Base-by-base conservation (phyloP, 2,113 vertebrate species). In the Hystrix brachyura region DNA sequence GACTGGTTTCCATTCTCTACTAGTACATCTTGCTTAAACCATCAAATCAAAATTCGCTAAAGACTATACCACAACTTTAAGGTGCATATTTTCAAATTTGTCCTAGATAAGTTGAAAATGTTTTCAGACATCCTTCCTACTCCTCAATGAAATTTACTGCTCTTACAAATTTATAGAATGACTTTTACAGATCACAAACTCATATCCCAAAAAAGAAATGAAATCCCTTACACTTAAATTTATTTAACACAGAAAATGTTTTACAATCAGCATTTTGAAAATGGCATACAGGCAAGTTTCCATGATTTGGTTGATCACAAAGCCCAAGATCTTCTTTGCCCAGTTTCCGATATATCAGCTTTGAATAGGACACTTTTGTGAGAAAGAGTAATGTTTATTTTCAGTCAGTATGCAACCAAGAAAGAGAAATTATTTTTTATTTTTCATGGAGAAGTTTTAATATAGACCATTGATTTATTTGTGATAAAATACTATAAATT, bases 301-400 rank as follows among this genome's bases (percentile, higher is more conserved):
- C 3, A 6, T 46, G 5, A 64, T 81, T 82, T 85, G 69, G 29
- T 87, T 89, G 67, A 76, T 80, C 6, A 4, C 7, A 83, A 90
- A 80, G 3, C 13, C 15, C 10, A 62, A 27, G 21, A 17, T 87
- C 95, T 74, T 19, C 55, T 67, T 89, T 69, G 74, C 25, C 59
- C 71, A 51, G 17, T 27, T 89, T 95, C 81, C 91, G 5, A 64
- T 79, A 81, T 94, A 86, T 5, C 14, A 91, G 34, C 62, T 88
- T 60, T 62, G 67, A 67, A 71, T 76, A 94, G 65, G 32, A 10
- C 76, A 71, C 3, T 25, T 92, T 90, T 48, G 64, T 55, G 4
- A 23, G 27, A 67, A 14, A 81, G 15, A 57, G 12, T 21, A 80
- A 48, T 76, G 67, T 53, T 88, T 79, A 81, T 84, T 72, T 65